Percentiles rank a stretch among this genome's conserved stretches.
Conservation (phyloP, 2,113 vertebrate species). For the Cynopterus brachyotis region DNA sequence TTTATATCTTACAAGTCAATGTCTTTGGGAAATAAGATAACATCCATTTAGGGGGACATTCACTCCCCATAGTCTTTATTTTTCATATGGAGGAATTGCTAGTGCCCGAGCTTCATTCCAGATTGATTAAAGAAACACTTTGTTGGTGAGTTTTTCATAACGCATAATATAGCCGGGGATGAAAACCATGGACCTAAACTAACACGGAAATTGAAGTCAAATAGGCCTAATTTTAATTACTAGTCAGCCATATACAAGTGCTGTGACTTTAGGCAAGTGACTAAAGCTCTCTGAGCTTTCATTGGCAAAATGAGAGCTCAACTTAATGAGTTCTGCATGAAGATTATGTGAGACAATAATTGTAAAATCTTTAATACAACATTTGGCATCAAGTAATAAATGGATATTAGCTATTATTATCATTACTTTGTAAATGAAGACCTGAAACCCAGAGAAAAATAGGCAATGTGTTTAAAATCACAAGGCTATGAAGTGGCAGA, state of each 20-base stretch:
- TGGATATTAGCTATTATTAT: neutral
- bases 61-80: neutral
- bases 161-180: fast-evolving
- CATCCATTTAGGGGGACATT: neutral
- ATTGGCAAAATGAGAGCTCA: neutral
- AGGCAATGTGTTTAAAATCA: neutral
- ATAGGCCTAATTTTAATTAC: neutral
- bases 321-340: neutral
- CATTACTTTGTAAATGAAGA: neutral
- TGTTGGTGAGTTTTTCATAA: neutral
- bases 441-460: neutral
- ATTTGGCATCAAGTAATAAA: neutral
- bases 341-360: neutral
- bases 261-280: neutral
- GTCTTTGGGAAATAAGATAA: neutral
- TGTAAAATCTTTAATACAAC: neutral
- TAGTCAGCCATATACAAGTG: neutral
- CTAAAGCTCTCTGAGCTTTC: neutral
- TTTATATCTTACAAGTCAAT: neutral
- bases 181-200: neutral
- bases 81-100: neutral
- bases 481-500: neutral
- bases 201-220: neutral
- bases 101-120: neutral
- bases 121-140: neutral